A percentile compares a stretch with the other conserved stretches of the same genome.
These are phyloP conservation scores for Sigmodon hispidus DNA, from an alignment of 2,113 vertebrate genomes.

Conservation along the genomic window DNA sequence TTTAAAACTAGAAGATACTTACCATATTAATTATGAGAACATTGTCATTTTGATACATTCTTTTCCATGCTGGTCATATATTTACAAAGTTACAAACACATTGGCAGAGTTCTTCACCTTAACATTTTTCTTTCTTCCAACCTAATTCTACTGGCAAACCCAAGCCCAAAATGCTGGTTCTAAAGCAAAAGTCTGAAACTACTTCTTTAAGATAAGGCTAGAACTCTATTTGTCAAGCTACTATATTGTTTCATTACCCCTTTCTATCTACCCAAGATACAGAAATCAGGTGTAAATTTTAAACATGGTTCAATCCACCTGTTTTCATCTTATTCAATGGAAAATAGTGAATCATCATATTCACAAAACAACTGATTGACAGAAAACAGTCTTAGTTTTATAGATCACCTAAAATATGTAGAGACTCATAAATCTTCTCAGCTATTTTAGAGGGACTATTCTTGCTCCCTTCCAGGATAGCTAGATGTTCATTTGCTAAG, in stretches of 20 bases:
- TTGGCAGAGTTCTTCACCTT: neutral
- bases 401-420: constrained; percentile 82
- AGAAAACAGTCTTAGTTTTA: constrained; percentile 85
- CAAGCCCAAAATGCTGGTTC: neutral
- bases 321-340: constrained; percentile 81
- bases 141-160: neutral
- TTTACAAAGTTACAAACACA: neutral
- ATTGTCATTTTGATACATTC: neutral
- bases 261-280: constrained; percentile 62
- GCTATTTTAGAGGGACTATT: constrained; percentile 85
- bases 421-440: constrained; percentile 85
- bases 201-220: constrained; percentile 65
- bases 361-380: constrained; percentile 80
- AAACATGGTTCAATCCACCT: constrained; percentile 82
- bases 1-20: constrained; percentile 15
- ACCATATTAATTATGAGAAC: neutral
- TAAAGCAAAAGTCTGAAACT: constrained; percentile 58
- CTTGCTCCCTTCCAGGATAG: constrained; percentile 85
- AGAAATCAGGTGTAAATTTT: constrained; percentile 80
- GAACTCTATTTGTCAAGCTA: constrained; percentile 64
- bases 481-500: constrained; percentile 89
- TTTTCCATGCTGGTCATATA: neutral
- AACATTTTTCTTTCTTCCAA: neutral
- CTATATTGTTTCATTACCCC: constrained; percentile 64
- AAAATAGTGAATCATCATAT: constrained; percentile 85